Evolutionary conservation across 2,888 invertebrate genomes (phyloP).

Genomic region (Acleris laterana): DNA sequence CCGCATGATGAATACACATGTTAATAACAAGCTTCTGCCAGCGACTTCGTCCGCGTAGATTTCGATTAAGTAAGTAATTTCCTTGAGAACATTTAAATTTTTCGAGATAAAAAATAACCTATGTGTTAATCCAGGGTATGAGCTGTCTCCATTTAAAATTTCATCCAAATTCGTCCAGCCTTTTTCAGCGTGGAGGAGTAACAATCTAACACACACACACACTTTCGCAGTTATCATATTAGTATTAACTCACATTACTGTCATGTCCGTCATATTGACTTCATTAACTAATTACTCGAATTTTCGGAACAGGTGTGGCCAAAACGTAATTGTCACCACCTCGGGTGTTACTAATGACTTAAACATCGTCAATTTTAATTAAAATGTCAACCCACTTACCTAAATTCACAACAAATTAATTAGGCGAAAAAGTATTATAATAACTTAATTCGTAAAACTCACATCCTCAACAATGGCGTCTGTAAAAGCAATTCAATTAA

Average conservation of each 20-base stretch:
- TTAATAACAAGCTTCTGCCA: too few species aligned
- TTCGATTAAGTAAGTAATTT: too few species aligned
- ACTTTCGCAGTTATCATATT: too few species aligned
- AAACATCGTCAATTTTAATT: constrained; percentile 29
- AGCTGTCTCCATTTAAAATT: too few species aligned
- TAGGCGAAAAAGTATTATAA: constrained; percentile 12
- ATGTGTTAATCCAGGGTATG: too few species aligned
- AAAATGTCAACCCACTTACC: constrained; percentile 17
- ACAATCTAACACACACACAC: too few species aligned
- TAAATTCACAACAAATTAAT: constrained; percentile 10
- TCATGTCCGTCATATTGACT: constrained; percentile 3
- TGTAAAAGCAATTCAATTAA: constrained; percentile 34
- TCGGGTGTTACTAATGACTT: constrained; percentile 20
- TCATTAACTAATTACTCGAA: constrained; percentile 20
- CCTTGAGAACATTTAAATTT: too few species aligned
- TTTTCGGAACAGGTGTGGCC: constrained; percentile 28
- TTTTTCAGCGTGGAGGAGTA: too few species aligned
- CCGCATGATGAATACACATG: too few species aligned
- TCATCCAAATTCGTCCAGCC: too few species aligned
- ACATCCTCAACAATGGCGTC: constrained; percentile 23
- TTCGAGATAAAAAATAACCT: too few species aligned
- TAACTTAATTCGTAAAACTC: constrained; percentile 15
- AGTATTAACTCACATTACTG: background rate
- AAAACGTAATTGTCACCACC: constrained; percentile 5
- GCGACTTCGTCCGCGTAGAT: too few species aligned